Evolutionary conservation across 2,888 invertebrate species (phyloP), one percentile per base, ranked within the genome.

Genomic region (Muschampia plurimacula): DNA sequence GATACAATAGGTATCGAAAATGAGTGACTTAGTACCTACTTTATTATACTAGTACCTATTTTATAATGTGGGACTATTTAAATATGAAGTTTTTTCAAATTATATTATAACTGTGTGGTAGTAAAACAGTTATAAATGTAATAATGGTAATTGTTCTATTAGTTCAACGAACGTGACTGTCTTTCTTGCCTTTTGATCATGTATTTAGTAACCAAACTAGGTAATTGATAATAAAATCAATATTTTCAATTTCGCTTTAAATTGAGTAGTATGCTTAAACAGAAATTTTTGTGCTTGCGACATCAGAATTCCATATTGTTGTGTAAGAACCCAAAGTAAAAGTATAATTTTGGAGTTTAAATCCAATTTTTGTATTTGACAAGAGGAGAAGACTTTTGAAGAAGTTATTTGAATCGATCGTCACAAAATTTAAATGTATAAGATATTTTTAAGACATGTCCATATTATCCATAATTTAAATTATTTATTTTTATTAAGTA

Each of bases 101-200:
- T 49, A 49, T n/a, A 49, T 49, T 57, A 5, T 9, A 10, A 59
- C 3, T 32, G 7, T 60, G n/a, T 7, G n/a, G 36, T 60, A 60
- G 36, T 32, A 59, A 10, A 59, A 12, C 12, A 4, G 2, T 28
- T 22, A 22, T 22, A 22, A 22, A 22, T 22, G 22, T 22, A 46
- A 46, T 46, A 28, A 55, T 55, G 8, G n/a, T 44, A 4, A 57
- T 57, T 15, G 22, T 28, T 59, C 7, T 59, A 59, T 32, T 32
- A 59, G 28, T 59, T 36, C 32, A 59, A 59, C 59, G 59, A 59
- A 59, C 13, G 13, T 59, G 59, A 59, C 59, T 59, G 59, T 59
- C 59, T 28, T 32, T 6, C 59, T 52, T 52, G 52, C 59, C 36
- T 59, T 55, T 55, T 55, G 28, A 8, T 22, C 22, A 32, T 59